Evolutionary conservation across 2,888 invertebrate species (phyloP).

Genomic region (Anodontia alba): DNA sequence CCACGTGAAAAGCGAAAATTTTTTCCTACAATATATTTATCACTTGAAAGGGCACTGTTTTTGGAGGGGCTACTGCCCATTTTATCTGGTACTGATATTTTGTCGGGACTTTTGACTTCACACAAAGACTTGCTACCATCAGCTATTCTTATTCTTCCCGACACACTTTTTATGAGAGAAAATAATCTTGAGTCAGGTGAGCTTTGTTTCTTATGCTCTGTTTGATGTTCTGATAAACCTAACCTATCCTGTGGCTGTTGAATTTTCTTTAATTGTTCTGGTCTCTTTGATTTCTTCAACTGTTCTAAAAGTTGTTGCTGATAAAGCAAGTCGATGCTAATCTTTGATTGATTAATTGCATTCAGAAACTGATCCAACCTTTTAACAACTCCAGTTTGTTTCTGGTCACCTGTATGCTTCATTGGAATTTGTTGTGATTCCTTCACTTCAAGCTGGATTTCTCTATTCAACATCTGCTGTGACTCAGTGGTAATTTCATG

Average conservation of each 20-base stretch:
- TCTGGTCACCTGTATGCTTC: neutral
- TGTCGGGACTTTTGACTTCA: neutral
- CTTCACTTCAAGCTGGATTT: too few species aligned
- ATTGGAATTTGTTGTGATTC: too few species aligned
- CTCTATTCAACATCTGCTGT: neutral
- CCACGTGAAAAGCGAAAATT: neutral
- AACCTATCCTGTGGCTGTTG: neutral
- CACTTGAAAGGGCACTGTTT: neutral
- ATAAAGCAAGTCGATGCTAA: neutral
- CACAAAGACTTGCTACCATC: neutral
- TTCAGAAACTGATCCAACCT: neutral
- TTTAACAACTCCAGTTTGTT: neutral
- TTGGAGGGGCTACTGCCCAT: neutral
- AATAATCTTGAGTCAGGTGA: neutral
- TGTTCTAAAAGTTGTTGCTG: conserved; percentile 1
- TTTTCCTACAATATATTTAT: neutral
- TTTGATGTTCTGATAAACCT: neutral
- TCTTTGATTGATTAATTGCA: neutral
- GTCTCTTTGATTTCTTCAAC: neutral
- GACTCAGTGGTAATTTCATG: neutral
- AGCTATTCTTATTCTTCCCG: neutral
- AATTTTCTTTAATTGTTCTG: neutral
- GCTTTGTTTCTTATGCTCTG: neutral
- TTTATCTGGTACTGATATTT: neutral
- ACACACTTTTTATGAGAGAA: neutral